These are phyloP conservation scores for Montipora efflorescens DNA, from an alignment of 64 coral and sea anemone genomes.

Conservation along the genomic window DNA sequence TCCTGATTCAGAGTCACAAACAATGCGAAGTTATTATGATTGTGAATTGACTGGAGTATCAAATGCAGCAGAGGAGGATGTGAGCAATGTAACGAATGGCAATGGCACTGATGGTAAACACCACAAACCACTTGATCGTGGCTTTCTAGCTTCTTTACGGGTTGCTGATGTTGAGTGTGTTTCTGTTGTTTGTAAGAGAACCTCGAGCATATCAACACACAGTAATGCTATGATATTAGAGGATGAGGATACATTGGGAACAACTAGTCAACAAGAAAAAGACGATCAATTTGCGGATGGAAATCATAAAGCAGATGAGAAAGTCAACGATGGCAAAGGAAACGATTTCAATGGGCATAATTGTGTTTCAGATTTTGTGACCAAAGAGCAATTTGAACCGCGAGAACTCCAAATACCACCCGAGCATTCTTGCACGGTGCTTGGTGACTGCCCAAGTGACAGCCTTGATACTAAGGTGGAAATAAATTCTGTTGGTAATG, in stretches of 20 bases:
- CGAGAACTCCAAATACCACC: background rate
- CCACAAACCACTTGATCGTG: background rate
- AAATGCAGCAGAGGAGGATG: background rate
- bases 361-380: background rate
- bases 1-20: slow-evolving; percentile 40
- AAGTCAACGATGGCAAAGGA: background rate
- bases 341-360: background rate
- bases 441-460: background rate
- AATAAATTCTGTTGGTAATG: background rate
- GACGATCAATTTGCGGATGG: background rate
- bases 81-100: background rate
- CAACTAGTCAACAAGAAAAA: background rate
- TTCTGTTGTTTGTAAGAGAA: slow-evolving; percentile 24
- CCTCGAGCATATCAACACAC: background rate
- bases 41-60: background rate
- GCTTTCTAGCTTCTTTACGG: slow-evolving; percentile 15
- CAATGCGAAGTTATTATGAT: slow-evolving; percentile 9
- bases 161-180: slow-evolving; percentile 37
- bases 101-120: background rate
- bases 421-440: background rate
- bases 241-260: background rate
- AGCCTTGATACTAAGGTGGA: background rate
- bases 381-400: background rate
- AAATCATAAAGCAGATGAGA: background rate
- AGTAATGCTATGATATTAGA: background rate